Evolutionary conservation across 2,113 vertebrate genomes (phyloP), one percentile per base, ranked within the genome.

Genomic region (Girardinichthys multiradiatus): DNA sequence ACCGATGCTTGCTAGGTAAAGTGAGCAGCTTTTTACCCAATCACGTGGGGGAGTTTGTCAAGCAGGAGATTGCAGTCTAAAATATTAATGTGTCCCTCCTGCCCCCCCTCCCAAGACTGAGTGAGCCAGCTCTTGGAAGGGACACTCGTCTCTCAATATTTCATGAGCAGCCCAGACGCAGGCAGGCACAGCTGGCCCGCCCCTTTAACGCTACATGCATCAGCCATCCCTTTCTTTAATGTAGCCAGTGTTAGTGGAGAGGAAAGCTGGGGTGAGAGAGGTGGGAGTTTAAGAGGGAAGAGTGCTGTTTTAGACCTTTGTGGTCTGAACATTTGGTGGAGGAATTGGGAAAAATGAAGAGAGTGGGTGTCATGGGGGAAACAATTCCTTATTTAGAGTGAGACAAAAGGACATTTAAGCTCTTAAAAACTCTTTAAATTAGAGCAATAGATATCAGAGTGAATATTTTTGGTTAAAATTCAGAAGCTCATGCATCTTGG

Each of bases 41-140:
- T 95, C 94, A 94, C 87, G 92, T 89, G 93, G 92, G 88, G 93
- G 93, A 94, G 93, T 94, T 95, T 94, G 94, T 94, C 94, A 94
- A 94, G 94, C 94, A 95, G 93, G 94, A 95, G 94, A 95, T 95
- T 95, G 94, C 93, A 89, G 90, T 93, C 83, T 95, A 70, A 95
- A 95, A 95, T 95, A 95, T 95, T 95, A 92, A 95, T 95, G 92
- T 77, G 33, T 77, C 77, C 83, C 85, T 74, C 83, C 81, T 81
- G 70, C 88, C 70, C 80, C 79, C 39, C 87, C 84, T 57, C 75
- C 77, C 37, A 72, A 82, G 78, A 82, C 83, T 62, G 81, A 94
- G 92, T 70, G 80, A 92, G 91, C 87, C 91, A 89, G 89, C 94
- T 93, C 92, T 93, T 92, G 86, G 92, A 94, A 94, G 94, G 94